Percentiles rank a stretch among this genome's conserved stretches.
Evolutionary conservation across 2,797 vertebrate genomes (phyloP).

Genomic region (Lutjanus argentimaculatus): DNA sequence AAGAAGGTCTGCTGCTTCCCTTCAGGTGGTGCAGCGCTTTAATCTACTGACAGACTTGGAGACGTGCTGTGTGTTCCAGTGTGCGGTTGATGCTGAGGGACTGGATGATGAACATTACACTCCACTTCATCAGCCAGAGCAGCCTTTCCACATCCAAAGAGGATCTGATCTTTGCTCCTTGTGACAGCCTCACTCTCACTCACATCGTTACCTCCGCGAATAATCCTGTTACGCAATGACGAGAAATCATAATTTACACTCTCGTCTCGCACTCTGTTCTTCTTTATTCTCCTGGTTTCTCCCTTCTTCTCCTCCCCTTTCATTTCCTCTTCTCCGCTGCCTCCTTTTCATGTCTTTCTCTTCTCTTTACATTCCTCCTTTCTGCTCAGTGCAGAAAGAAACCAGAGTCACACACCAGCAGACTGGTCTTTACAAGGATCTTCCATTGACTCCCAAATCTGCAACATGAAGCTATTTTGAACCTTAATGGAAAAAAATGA

Average conservation of each 20-base stretch:
- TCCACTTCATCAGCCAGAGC: no score
- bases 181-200: background rate
- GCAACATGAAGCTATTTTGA: background rate
- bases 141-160: no score
- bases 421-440: background rate
- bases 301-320: background rate
- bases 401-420: background rate
- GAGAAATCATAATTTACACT: background rate
- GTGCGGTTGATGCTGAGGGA: no score
- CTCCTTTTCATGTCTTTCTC: background rate
- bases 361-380: no score
- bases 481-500: background rate
- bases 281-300: background rate
- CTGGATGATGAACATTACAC: no score
- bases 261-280: no score
- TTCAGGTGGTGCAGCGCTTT: conserved; percentile 6
- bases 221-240: conserved; percentile 3
- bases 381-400: background rate
- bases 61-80: background rate
- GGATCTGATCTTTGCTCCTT: conserved; percentile 7
- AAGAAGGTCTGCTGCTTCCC: background rate
- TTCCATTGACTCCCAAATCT: background rate
- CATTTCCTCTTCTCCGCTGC: background rate
- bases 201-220: background rate
- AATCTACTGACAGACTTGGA: background rate